Evolutionary conservation across 2,888 invertebrate species (phyloP).

Genomic region (Rhingia rostrata): DNA sequence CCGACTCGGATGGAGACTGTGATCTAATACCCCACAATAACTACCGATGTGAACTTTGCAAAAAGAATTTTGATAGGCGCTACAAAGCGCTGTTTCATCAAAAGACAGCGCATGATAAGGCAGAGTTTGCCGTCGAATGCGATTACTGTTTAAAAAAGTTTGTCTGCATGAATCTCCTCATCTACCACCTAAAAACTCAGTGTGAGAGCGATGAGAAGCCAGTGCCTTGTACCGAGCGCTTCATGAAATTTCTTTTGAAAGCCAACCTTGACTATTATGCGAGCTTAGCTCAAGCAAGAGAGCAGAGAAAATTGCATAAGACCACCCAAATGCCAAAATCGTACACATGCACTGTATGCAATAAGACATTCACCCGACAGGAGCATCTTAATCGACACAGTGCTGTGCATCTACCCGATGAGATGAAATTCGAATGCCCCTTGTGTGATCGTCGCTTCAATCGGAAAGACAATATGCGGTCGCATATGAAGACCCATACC

Average conservation of each 20-base stretch:
- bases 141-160: conserved; percentile 70
- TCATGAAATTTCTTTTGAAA: conserved; percentile 70
- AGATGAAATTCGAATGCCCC: conserved; percentile 75
- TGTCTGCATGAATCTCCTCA: conserved; percentile 70
- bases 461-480: conserved; percentile 75
- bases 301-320: conserved; percentile 64
- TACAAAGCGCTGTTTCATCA: conserved; percentile 75
- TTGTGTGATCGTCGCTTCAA: conserved; percentile 73
- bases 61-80: conserved; percentile 71
- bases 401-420: conserved; percentile 74
- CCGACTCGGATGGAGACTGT: conserved; percentile 63
- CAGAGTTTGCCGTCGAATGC: conserved; percentile 56
- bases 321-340: conserved; percentile 57
- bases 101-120: conserved; percentile 59
- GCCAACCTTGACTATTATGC: conserved; percentile 74
- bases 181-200: conserved; percentile 75
- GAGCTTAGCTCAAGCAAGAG: conserved; percentile 70
- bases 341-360: conserved; percentile 65
- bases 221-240: conserved; percentile 72
- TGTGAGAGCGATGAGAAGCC: conserved; percentile 75
- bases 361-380: conserved; percentile 72
- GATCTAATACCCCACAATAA: conserved; percentile 70
- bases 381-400: conserved; percentile 74
- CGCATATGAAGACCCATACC: conserved; percentile 75
- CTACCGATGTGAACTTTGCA: conserved; percentile 73